Conservation (phyloP, 2,888 invertebrate species). For the Odontocerum albicorne region DNA sequence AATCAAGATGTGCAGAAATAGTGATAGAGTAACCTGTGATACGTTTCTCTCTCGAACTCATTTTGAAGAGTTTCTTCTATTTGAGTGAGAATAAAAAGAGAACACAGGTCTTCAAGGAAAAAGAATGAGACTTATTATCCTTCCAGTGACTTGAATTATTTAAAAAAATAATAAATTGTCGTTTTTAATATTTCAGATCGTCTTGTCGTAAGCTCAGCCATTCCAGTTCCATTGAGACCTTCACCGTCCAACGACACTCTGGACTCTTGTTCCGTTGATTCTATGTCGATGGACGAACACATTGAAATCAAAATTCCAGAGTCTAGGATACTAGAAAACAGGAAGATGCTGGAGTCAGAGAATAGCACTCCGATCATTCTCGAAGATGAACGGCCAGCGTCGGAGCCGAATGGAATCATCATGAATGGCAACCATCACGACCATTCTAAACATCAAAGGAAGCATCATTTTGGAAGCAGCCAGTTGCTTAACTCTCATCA, state of each 20-base stretch:
- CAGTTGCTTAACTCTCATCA: slow-evolving; percentile 15
- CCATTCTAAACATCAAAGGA: slow-evolving; percentile 10
- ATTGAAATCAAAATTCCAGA: slow-evolving; percentile 62
- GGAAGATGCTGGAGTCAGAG: slow-evolving; percentile 44
- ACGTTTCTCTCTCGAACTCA: no score
- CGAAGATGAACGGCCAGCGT: slow-evolving; percentile 7
- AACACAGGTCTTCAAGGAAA: no score
- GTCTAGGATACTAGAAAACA: slow-evolving; percentile 52
- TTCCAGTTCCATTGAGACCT: slow-evolving; percentile 49
- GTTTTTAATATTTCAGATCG: slow-evolving; percentile 29
- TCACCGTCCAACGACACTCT: slow-evolving; percentile 60
- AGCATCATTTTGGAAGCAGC: slow-evolving; percentile 25
- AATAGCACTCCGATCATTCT: slow-evolving; percentile 6
- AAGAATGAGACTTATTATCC: no score
- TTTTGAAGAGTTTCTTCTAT: no score
- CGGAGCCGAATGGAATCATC: slow-evolving; percentile 20
- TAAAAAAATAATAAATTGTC: no score
- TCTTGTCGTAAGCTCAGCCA: slow-evolving; percentile 40
- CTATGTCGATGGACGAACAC: slow-evolving; percentile 62
- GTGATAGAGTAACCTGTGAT: no score
- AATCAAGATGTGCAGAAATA: no score
- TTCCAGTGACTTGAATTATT: no score
- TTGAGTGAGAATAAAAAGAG: no score
- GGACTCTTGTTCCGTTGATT: slow-evolving; percentile 63
- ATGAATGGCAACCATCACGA: slow-evolving; percentile 23